Evolutionary conservation across 2,113 vertebrate genomes (phyloP).

Genomic region (Ramphastos sulfuratus): DNA sequence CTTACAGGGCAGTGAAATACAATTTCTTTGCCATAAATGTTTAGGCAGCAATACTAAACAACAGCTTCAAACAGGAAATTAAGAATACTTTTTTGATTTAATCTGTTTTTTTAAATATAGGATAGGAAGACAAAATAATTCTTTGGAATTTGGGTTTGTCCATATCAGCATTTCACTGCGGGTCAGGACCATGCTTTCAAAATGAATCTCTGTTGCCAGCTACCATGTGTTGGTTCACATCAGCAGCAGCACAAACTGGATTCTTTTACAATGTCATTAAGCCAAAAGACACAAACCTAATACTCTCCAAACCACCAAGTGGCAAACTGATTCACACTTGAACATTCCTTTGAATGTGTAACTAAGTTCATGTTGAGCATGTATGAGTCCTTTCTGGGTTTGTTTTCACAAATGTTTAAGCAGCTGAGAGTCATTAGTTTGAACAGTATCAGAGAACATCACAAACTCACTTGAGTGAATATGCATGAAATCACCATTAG

Average conservation of each 20-base stretch:
- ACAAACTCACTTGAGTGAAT: constrained; percentile 33
- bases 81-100: background rate
- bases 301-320: background rate
- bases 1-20: background rate
- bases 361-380: constrained; percentile 35
- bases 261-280: constrained; percentile 20
- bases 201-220: background rate
- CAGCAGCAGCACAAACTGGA: background rate
- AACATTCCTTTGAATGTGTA: constrained; percentile 43
- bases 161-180: background rate
- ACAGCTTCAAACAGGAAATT: background rate
- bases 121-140: background rate
- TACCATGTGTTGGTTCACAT: background rate
- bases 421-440: constrained; percentile 41
- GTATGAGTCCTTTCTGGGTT: constrained; percentile 16
- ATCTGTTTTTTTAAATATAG: background rate
- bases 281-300: constrained; percentile 21
- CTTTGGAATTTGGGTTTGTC: background rate
- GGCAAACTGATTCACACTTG: constrained; percentile 13
- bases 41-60: background rate
- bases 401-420: constrained; percentile 53
- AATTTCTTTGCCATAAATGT: background rate
- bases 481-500: constrained; percentile 57
- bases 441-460: constrained; percentile 16
- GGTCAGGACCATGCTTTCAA: background rate